Evolutionary conservation across 2,797 vertebrate genomes (phyloP), one percentile per base, ranked within the genome.

Genomic region (Bovichtus diacanthus): DNA sequence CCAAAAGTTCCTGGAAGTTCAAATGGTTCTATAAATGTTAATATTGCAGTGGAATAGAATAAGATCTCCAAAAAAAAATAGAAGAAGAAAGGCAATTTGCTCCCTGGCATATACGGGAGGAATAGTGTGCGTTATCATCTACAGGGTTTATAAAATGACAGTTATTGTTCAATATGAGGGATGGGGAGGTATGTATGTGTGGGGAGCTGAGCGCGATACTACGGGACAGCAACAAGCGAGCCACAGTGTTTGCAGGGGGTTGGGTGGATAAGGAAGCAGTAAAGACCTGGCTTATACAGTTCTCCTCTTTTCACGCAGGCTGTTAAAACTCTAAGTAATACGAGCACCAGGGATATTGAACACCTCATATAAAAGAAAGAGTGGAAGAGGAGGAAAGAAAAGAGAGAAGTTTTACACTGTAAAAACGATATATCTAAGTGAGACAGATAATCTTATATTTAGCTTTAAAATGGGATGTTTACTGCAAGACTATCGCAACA

Each of bases 241-340:
- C 68, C 61, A 78, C 58, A 39, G 70, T 50, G 78, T 61, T 71
- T 77, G 74, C 46, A 47, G 76, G 72, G 74, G 75, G 70, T 46
- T 56, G 78, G 77, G 43, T 31, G 78, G 70, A 56, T 70, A 27
- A 79, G 78, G 81, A 87, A 78, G 84, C 67, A 76, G 75, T 87
- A 88, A 90, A 90, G 79, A 59, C 69, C 23, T 18, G 62, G 68
- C 82, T 89, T 44, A 71, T 81, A 80, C 53, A 77, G 61, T 72
- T 82, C 74, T 61, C 71, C 79, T 61, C 56, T 77, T 87, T 86
- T 84, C 82, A 81, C 13, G 6, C 31, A 58, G 66, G 53, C 67
- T 75, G 61, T 72, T 79, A 70, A 85, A 85, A 70, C 61, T 46
- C 47, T 25, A 36, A 83, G 80, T 80, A 72, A 84, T 73, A 67